Percentiles rank a stretch among this genome's conserved stretches.
Evolutionary conservation across 2,113 vertebrate species (phyloP).

Genomic region (Apistogramma diplotaenia): DNA sequence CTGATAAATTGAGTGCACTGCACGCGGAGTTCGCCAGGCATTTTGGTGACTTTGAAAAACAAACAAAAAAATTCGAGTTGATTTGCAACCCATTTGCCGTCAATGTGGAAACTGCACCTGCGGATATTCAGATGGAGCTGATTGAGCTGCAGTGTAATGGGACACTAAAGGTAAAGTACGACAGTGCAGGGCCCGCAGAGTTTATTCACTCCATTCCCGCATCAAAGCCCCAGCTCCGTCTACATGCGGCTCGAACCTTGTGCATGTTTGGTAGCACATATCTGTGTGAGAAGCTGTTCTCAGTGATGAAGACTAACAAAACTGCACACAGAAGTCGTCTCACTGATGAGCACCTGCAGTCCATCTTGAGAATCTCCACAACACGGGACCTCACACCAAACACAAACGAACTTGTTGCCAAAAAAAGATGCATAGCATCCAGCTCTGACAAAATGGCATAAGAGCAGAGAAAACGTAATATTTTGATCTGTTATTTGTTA

Average conservation of each 20-base stretch:
- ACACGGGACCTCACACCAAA: too few relatives aligned
- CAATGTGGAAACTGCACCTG: neutral
- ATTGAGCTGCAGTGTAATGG: neutral
- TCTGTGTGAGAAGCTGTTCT: neutral
- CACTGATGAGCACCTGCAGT: neutral
- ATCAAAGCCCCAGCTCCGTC: neutral
- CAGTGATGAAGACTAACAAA: constrained; percentile 3
- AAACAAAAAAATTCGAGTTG: neutral
- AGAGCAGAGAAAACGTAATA: neutral
- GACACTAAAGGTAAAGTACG: too few relatives aligned
- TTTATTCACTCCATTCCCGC: neutral
- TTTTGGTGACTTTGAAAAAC: neutral
- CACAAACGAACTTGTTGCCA: too few relatives aligned
- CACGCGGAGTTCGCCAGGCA: fast-evolving
- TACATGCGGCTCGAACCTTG: neutral
- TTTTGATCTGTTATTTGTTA: neutral
- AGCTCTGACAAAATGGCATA: neutral
- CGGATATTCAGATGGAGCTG: neutral
- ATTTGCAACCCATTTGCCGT: neutral
- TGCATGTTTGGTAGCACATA: constrained; percentile 7
- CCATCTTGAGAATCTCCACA: neutral
- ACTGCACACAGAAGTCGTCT: neutral
- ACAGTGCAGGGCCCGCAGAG: too few relatives aligned
- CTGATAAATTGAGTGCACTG: too few relatives aligned
- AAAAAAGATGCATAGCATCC: neutral